Conservation (phyloP, 1,140 invertebrate genomes). For the Heliconius congener region DNA sequence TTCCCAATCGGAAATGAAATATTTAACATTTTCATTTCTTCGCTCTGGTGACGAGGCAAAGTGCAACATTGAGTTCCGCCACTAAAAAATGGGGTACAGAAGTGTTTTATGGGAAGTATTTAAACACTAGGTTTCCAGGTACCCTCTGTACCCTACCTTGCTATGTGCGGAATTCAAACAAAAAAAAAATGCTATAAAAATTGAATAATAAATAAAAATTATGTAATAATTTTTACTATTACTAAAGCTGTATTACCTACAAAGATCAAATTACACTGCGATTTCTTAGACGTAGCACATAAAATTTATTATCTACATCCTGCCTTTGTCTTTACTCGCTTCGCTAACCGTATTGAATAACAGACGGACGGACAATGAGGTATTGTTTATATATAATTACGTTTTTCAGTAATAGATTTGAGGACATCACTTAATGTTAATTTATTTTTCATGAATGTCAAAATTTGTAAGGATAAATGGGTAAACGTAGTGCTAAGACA, state of each 20-base stretch:
- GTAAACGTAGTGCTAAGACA: too few relatives aligned
- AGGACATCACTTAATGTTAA: not conserved
- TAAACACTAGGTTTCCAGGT: too few relatives aligned
- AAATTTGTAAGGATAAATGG: too few relatives aligned
- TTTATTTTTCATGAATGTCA: not conserved
- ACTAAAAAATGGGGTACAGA: too few relatives aligned
- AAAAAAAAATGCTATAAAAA: too few relatives aligned
- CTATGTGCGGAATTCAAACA: too few relatives aligned
- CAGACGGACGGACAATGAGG: constrained; percentile 26
- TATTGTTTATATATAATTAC: constrained; percentile 27
- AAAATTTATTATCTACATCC: constrained; percentile 49
- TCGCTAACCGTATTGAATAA: constrained; percentile 28
- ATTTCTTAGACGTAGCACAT: constrained; percentile 3
- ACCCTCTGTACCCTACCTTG: too few relatives aligned
- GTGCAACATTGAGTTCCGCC: too few relatives aligned
- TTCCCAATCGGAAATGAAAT: too few relatives aligned
- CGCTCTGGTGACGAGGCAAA: too few relatives aligned
- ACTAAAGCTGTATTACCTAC: not conserved
- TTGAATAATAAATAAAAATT: not conserved
- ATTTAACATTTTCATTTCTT: too few relatives aligned
- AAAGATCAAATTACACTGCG: not conserved
- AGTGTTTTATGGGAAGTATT: too few relatives aligned
- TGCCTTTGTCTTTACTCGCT: constrained; percentile 46
- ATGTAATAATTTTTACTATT: not conserved
- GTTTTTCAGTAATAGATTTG: not conserved